Percentiles rank a stretch among this genome's conserved stretches.
Conservation (phyloP, 2,888 invertebrate genomes). For the Noctuana brunneofusca region DNA sequence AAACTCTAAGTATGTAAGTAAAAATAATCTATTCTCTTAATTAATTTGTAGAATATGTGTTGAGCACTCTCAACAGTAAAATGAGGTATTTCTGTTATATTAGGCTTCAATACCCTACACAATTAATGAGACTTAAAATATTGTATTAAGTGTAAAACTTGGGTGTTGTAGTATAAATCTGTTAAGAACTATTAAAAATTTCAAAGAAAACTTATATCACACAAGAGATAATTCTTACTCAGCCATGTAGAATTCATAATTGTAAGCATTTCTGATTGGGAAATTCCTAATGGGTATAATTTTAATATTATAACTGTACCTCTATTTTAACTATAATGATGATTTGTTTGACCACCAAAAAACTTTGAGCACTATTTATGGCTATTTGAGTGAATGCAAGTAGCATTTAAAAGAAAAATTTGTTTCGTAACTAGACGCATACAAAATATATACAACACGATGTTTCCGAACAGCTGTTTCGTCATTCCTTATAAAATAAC, state of each 20-base stretch:
- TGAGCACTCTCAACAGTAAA: too few relatives aligned
- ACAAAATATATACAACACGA: slow-evolving; percentile 42
- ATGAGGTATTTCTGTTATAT: too few relatives aligned
- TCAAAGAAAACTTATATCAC: background rate
- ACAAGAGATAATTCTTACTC: background rate
- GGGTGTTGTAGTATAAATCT: too few relatives aligned
- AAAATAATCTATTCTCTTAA: too few relatives aligned
- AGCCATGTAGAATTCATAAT: background rate
- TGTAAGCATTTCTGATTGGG: background rate
- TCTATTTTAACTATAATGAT: too few relatives aligned
- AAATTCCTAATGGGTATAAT: background rate
- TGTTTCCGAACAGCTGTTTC: slow-evolving; percentile 77
- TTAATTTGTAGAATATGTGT: too few relatives aligned
- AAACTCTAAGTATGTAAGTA: too few relatives aligned
- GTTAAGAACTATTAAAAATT: background rate
- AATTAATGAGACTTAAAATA: too few relatives aligned
- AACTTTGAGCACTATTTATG: background rate
- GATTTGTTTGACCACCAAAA: too few relatives aligned
- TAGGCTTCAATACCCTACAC: too few relatives aligned
- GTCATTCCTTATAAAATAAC: slow-evolving; percentile 68
- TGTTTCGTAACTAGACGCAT: slow-evolving; percentile 43
- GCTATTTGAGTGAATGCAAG: background rate
- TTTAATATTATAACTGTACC: background rate
- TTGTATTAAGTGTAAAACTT: too few relatives aligned
- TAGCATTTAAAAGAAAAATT: slow-evolving; percentile 31